A percentile compares a stretch with the other conserved stretches of the same genome.
phyloP scores from a whole-genome alignment of 2,797 vertebrate genomes.

The Etheostoma perlongum region DNA sequence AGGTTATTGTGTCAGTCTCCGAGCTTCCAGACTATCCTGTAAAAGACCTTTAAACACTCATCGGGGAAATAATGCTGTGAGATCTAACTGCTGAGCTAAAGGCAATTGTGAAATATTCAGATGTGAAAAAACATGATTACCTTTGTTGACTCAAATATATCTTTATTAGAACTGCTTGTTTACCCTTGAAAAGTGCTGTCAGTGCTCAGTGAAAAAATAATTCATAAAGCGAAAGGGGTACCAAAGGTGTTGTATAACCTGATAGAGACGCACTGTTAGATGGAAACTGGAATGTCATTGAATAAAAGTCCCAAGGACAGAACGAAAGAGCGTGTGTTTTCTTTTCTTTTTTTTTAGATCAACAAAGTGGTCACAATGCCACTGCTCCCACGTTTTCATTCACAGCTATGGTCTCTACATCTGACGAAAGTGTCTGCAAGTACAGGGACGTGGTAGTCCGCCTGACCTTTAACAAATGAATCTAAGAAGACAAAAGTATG shows the following conservation, averaged over 20 bases:
- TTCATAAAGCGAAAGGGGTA: constrained; percentile 42
- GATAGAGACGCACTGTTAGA: constrained; percentile 42
- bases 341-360: constrained; percentile 6
- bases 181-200: constrained; percentile 39
- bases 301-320: constrained; percentile 49
- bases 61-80: constrained; percentile 67
- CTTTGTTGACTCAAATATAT: constrained; percentile 63
- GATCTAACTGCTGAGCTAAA: constrained; percentile 55
- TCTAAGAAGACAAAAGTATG: constrained; percentile 32
- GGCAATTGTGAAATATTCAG: constrained; percentile 63
- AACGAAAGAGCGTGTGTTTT: not conserved
- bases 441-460: constrained; percentile 18
- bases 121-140: constrained; percentile 49
- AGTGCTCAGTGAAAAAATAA: constrained; percentile 35
- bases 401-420: constrained; percentile 17
- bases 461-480: constrained; percentile 64
- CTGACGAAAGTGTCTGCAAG: constrained; percentile 49
- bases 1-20: constrained; percentile 56
- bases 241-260: constrained; percentile 48
- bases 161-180: constrained; percentile 47
- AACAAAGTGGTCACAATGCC: constrained; percentile 46
- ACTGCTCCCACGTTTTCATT: constrained; percentile 36
- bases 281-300: constrained; percentile 39
- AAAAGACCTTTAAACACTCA: constrained; percentile 65
- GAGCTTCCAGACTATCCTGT: constrained; percentile 60